Evolutionary conservation across 1,140 invertebrate species (phyloP).

Genomic region (Meloidogyne exigua): DNA sequence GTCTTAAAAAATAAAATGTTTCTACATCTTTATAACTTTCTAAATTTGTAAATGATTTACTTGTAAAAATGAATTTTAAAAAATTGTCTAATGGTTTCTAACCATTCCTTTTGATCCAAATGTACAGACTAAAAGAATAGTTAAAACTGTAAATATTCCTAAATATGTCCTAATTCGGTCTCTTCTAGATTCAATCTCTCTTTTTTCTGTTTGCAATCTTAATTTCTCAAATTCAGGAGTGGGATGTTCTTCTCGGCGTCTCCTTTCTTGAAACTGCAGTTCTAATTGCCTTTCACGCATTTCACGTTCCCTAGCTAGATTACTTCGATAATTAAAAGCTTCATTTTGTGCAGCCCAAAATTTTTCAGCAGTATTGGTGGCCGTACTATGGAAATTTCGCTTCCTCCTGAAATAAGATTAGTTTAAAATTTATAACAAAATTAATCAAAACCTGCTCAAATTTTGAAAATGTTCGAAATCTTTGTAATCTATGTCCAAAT

Average conservation of each 20-base stretch:
- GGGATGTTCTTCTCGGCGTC: slow-evolving; percentile 13
- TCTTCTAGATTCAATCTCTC: background rate
- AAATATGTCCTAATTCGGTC: background rate
- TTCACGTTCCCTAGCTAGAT: slow-evolving; percentile 33
- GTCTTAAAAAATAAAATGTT: no score
- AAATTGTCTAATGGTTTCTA: background rate
- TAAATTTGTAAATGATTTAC: no score
- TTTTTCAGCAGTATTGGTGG: slow-evolving; percentile 14
- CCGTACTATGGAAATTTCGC: background rate
- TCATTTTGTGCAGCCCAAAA: slow-evolving; percentile 19
- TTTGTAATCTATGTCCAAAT: slow-evolving; percentile 46
- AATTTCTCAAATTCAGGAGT: slow-evolving; percentile 46
- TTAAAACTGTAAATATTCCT: background rate
- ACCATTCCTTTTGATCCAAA: background rate
- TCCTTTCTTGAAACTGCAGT: slow-evolving; percentile 35
- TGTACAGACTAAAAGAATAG: background rate
- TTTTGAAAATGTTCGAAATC: slow-evolving; percentile 48
- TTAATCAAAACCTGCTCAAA: slow-evolving; percentile 13
- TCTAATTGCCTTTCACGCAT: slow-evolving; percentile 24
- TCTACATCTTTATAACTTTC: no score
- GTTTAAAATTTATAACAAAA: background rate
- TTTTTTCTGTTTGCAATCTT: background rate
- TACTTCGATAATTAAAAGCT: slow-evolving; percentile 30
- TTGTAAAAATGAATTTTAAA: no score
- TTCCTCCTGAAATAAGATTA: background rate